Base-by-base conservation (phyloP, 2,113 vertebrate genomes). In the Nycticorax nycticorax region DNA sequence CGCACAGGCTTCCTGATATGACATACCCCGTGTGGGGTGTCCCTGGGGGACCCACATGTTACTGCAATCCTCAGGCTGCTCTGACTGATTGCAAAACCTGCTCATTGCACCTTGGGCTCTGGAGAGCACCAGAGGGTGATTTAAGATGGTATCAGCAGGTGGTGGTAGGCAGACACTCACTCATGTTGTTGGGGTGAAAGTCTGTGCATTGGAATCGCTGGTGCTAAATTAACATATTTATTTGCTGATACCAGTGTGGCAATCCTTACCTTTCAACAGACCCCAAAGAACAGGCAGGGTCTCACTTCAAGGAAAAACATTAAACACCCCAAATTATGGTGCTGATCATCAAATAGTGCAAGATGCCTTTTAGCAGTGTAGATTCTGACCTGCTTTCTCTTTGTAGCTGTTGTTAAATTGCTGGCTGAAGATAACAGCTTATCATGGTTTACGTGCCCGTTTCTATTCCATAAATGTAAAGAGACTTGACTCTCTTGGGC, bases 381-480 rank as follows among this genome's bases (percentile, higher is more conserved):
- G 32, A 72, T 71, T 48, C 47, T 60, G 39, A 48, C 17, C 52
- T 66, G 20, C 45, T 72, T 88, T 87, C 23, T 72, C 80, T 85
- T 74, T 33, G 64, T 78, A 67, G 47, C 56, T 56, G 13, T 3
- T 71, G 13, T 77, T 74, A 85, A 85, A 63, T 56, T 67, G 11
- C 77, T 89, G 64, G 14, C 64, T 87, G 60, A 50, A 83, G 47
- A 76, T 83, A 89, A 92, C 74, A 35, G 66, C 64, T 85, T 80
- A 26, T 35, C 64, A n/a, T 39, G 82, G 81, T 96, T 97, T 97
- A 74, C 60, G 7, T 48, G 50, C 23, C 76, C 8, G 10, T 92
- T 97, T 76, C 88, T 59, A 41, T 95, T 95, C 81, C 69, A 87
- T 78, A 91, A 92, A 90, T 48, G 6, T 53, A 37, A 55, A 28